Percentiles rank a stretch among this genome's conserved stretches.
Evolutionary conservation across 2,888 invertebrate species (phyloP).

Genomic region (Phymatocera aterrima): DNA sequence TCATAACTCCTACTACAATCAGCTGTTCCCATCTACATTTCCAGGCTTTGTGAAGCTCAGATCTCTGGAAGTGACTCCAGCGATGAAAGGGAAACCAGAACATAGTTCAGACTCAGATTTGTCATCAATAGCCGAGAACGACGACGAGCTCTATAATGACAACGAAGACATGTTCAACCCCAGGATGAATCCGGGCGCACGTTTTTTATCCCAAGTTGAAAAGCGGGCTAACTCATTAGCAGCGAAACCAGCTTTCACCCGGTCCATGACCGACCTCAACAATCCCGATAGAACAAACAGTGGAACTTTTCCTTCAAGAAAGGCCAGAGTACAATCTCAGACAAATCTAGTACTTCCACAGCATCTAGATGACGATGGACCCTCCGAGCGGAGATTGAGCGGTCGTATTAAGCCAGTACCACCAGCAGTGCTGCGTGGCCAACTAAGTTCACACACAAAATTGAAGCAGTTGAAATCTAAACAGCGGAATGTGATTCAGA

Average conservation of each 20-base stretch:
- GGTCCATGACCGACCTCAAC: constrained; percentile 45
- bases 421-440: constrained; percentile 45
- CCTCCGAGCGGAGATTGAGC: constrained; percentile 51
- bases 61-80: constrained; percentile 74
- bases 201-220: constrained; percentile 26
- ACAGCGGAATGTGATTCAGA: constrained; percentile 7
- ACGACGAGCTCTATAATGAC: constrained; percentile 60
- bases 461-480: constrained; percentile 35
- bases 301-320: constrained; percentile 29
- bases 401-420: constrained; percentile 49
- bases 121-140: constrained; percentile 56
- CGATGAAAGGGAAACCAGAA: constrained; percentile 47
- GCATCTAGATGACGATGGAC: constrained; percentile 66
- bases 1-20: too few relatives aligned
- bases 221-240: constrained; percentile 29
- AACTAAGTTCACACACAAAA: neutral
- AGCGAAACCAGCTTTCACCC: constrained; percentile 9
- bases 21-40: constrained; percentile 60
- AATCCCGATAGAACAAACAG: constrained; percentile 42
- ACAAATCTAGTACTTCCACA: constrained; percentile 10
- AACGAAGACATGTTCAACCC: constrained; percentile 58
- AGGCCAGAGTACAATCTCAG: constrained; percentile 23
- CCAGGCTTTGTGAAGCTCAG: constrained; percentile 79
- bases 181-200: constrained; percentile 42
- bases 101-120: constrained; percentile 54